Evolutionary conservation across 1,140 invertebrate species (phyloP).

Genomic region (Gonatopus flavifemur): DNA sequence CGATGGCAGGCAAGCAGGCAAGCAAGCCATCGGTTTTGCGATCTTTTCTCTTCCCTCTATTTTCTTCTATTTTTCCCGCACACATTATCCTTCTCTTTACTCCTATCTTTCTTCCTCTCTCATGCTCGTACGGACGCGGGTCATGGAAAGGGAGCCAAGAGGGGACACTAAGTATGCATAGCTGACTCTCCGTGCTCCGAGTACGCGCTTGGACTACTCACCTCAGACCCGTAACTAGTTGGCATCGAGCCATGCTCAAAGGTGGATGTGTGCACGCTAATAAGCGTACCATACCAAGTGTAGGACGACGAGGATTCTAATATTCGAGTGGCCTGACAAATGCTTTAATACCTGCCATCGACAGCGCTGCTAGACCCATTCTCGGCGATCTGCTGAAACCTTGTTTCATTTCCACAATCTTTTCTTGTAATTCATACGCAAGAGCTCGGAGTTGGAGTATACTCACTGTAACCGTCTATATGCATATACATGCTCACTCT

Average conservation of each 20-base stretch:
- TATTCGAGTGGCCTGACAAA: slow-evolving; percentile 48
- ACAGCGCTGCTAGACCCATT: slow-evolving; percentile 19
- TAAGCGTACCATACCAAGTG: slow-evolving; percentile 44
- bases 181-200: slow-evolving; percentile 30
- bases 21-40: slow-evolving; percentile 4
- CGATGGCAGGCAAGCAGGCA: no score
- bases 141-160: slow-evolving; percentile 4
- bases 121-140: background rate
- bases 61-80: background rate
- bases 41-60: slow-evolving; percentile 2
- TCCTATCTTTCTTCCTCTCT: background rate
- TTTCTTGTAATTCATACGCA: background rate
- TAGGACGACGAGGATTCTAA: slow-evolving; percentile 34
- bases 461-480: background rate
- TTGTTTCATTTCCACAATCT: background rate
- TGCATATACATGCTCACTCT: background rate
- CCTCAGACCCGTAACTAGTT: slow-evolving; percentile 46
- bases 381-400: no score
- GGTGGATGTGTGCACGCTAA: slow-evolving; percentile 42
- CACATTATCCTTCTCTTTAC: background rate
- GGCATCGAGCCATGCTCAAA: slow-evolving; percentile 50
- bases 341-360: slow-evolving; percentile 51
- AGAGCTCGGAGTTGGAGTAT: background rate
- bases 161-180: slow-evolving; percentile 42
- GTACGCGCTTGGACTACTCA: slow-evolving; percentile 42